Base-by-base conservation (phyloP, 2,797 vertebrate genomes). In the Xyrichtys novacula region DNA sequence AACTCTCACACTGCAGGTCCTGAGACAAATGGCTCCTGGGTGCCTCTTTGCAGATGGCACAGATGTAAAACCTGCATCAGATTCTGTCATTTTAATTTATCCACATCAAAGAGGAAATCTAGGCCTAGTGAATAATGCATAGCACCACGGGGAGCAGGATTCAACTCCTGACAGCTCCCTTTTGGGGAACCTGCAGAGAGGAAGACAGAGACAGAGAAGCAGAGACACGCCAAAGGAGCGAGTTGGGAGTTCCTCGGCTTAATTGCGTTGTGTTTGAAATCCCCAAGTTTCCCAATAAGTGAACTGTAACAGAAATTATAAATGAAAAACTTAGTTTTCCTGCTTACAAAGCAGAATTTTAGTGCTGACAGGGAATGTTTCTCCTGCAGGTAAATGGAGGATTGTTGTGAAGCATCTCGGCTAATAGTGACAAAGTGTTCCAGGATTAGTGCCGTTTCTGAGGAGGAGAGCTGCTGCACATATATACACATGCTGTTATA, bases 121-220 rank as follows among this genome's bases (percentile, higher is more conserved):
- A 19, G 39, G 48, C 44, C 38, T 60, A 58, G 38, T 83, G 64
- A 85, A 88, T 83, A 85, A 90, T 84, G 65, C 60, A 71, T 53
- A 12, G 38, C 72, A 38, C 49, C n/a, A 12, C 56, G 68, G 83
- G 74, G 68, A 50, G 29, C 68, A 65, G 59, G 26, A 59, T 67
- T 56, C 25, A 54, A 36, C 42, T 74, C 54, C 65, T 81, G 76
- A 81, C 70, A 84, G 50, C 32, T 65, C 58, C 47, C 25, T 82
- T 74, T 74, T 22, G 60, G 62, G 57, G 26, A 75, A 75, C 46
- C 74, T 58, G 47, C 61, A 43, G 61, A 64, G 63, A 29, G 44
- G 38, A 19, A 39, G 26, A 25, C 42, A 48, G 23, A 29, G 19
- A 31, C n/a, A 39, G 3, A 53, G 20, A 40, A 20, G 12, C 5